A percentile compares a stretch with the other conserved stretches of the same genome.
phyloP scores from a whole-genome alignment of 2,113 vertebrate genomes.

The Tupaia chinensis region DNA sequence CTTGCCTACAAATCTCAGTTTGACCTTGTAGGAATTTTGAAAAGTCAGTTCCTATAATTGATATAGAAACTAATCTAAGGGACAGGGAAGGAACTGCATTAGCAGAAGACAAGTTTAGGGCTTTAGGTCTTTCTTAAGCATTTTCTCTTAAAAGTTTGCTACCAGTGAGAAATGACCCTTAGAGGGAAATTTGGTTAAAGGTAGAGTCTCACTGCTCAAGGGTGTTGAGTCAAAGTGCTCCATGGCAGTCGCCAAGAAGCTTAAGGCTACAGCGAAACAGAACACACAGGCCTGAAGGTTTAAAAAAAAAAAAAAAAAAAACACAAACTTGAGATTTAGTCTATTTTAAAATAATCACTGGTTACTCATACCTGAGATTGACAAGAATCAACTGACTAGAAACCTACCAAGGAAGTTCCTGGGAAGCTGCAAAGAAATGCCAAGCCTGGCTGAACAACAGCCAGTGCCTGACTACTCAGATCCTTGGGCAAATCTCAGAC shows the following conservation, averaged over 20 bases:
- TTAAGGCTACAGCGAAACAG: neutral
- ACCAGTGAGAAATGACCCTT: neutral
- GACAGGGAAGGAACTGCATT: neutral
- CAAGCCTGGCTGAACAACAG: neutral
- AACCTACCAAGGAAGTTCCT: neutral
- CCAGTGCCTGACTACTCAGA: neutral
- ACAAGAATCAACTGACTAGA: neutral
- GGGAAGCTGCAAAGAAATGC: neutral
- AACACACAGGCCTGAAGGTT: neutral
- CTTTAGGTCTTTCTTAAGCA: neutral
- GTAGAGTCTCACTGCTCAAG: neutral
- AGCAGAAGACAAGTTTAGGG: neutral
- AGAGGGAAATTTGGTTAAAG: neutral
- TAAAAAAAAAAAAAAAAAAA: neutral
- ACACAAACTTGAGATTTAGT: neutral
- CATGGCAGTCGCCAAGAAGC: neutral
- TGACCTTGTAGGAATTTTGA: neutral
- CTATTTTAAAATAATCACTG: neutral
- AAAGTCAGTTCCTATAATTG: neutral
- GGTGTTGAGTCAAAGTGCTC: neutral
- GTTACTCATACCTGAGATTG: neutral
- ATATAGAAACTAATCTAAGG: neutral
- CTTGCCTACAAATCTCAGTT: neutral
- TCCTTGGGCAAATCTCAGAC: neutral
- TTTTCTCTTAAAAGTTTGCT: constrained; percentile 14